These are phyloP conservation scores for Drosophila paulistorum DNA, from an alignment of 1,140 invertebrate species.

Conservation along the genomic window DNA sequence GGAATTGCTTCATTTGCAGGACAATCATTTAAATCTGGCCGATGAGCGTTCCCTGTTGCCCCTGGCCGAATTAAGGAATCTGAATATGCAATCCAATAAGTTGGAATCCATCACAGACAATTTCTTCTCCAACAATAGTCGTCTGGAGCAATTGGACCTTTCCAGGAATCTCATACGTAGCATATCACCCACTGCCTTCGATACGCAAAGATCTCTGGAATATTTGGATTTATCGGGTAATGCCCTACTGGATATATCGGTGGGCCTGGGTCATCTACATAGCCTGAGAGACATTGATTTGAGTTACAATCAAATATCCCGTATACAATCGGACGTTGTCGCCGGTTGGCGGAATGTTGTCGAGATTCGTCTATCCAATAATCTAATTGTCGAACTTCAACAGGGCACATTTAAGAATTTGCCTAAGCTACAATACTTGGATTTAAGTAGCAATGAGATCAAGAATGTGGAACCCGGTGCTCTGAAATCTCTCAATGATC, in stretches of 20 bases:
- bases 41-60: constrained; percentile 88
- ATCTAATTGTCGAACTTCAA: constrained; percentile 89
- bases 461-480: constrained; percentile 90
- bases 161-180: constrained; percentile 90
- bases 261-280: constrained; percentile 87
- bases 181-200: constrained; percentile 87
- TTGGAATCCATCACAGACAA: constrained; percentile 88
- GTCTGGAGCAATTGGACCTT: constrained; percentile 88
- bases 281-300: constrained; percentile 89
- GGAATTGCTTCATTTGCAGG: constrained; percentile 89
- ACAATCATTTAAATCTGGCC: constrained; percentile 89
- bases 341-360: constrained; percentile 87
- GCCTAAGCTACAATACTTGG: constrained; percentile 88
- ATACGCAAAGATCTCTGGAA: constrained; percentile 87
- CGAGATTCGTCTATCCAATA: constrained; percentile 88
- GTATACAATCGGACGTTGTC: constrained; percentile 87
- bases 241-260: constrained; percentile 88
- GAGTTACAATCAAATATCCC: constrained; percentile 91
- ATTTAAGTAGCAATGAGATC: constrained; percentile 92
- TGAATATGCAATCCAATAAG: constrained; percentile 90
- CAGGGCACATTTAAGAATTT: constrained; percentile 89
- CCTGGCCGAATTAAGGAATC: constrained; percentile 86
- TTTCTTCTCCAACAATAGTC: constrained; percentile 87
- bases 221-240: constrained; percentile 91
- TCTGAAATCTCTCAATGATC: constrained; percentile 89